Base-by-base conservation (phyloP, 23 tunicate species). In the Trididemnum clinides region DNA sequence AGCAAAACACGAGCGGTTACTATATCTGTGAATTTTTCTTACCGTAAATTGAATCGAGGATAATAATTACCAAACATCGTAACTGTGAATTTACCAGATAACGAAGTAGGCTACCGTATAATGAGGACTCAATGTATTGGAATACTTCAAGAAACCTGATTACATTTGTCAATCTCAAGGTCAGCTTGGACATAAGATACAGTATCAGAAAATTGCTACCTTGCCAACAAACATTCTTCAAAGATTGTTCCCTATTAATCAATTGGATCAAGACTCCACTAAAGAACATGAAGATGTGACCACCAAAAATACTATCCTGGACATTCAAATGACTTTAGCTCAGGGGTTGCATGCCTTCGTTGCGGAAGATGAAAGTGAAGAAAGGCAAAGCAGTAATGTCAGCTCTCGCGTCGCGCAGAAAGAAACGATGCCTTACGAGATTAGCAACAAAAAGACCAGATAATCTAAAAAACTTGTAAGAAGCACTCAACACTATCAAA, bases 291-390 rank as follows among this genome's bases (percentile, higher is more conserved):
- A 44, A 44, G 15, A 7, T 10, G 54, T 44, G 15, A 44, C 54
- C 54, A 44, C 54, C 54, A 44, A 44, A 44, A 44, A 44, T 44
- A 44, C 12, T 15, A 44, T 44, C 15, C 54, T 7, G 15, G 54
- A 44, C 54, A 59, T 26, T 59, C 69, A 59, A 59, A 59, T 12
- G 69, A 59, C 69, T 21, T 59, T 59, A 59, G 69, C 26, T 59
- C 69, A 59, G 21, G 27, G 21, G 21, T 26, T 59, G 69, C 26
- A 21, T 59, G 27, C 69, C 21, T 59, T 59, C 27, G 27, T 59
- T 59, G 69, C 26, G 21, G 69, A 59, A 12, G 69, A 59, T 26
- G 21, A 59, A 59, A 59, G 21, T 21, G 69, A 59, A 59, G 69
- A 59, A 59, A 21, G 21, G 21, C 69, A 59, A 59, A 12, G 26